phyloP scores from a whole-genome alignment of 2,797 vertebrate species.

The Brachymystax lenok region DNA sequence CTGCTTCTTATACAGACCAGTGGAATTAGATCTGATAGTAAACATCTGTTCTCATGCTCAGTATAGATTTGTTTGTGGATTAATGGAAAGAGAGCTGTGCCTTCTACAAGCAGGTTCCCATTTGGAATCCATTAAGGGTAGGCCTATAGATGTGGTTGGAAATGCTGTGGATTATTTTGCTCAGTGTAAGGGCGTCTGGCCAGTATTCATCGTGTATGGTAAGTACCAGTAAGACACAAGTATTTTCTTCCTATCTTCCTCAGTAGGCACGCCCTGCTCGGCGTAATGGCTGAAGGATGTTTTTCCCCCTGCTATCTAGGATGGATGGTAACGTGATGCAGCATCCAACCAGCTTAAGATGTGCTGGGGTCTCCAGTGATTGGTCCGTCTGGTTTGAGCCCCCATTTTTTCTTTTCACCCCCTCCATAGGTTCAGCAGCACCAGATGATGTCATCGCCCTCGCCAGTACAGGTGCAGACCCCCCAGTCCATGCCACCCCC shows the following conservation, averaged over 20 bases:
- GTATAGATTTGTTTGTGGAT: neutral
- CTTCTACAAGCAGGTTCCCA: neutral
- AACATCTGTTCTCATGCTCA: neutral
- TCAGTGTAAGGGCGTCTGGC: neutral
- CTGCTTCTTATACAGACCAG: neutral
- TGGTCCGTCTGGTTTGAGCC: slow-evolving; percentile 3
- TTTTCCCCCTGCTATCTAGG: neutral
- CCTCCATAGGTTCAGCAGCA: slow-evolving; percentile 75
- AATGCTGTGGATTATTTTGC: neutral
- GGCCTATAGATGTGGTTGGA: neutral
- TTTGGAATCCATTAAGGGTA: neutral
- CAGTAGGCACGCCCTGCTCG: neutral
- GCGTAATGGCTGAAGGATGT: neutral
- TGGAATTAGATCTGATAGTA: neutral
- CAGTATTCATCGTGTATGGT: neutral
- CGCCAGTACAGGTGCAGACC: slow-evolving; percentile 87
- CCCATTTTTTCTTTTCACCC: neutral
- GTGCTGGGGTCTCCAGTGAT: slow-evolving; percentile 12
- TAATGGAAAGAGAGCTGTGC: neutral
- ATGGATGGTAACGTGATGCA: neutral
- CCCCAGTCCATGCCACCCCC: slow-evolving; percentile 93
- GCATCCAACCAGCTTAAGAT: neutral
- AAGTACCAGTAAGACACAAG: neutral
- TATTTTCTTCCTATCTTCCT: neutral
- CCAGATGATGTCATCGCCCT: slow-evolving; percentile 89